These are phyloP conservation scores for Syrmaticus mikado DNA, from an alignment of 2,113 vertebrate genomes.

Conservation along the genomic window DNA sequence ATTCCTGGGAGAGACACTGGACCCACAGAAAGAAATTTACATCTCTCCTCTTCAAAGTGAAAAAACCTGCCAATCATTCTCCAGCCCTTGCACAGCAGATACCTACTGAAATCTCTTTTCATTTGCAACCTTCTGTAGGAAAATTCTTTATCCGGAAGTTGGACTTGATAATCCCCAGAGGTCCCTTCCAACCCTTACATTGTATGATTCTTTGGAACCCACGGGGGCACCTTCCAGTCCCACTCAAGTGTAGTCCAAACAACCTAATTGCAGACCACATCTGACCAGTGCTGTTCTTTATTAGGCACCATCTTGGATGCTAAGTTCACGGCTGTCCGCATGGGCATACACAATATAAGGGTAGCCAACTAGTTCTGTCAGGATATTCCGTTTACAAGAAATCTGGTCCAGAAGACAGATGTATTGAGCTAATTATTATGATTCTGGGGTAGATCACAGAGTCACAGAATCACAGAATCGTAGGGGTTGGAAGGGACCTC, in stretches of 20 bases:
- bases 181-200: no score
- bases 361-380: neutral
- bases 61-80: neutral
- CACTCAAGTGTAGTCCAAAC: neutral
- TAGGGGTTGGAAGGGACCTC: no score
- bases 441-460: neutral
- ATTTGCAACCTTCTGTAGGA: no score
- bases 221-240: neutral
- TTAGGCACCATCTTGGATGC: neutral
- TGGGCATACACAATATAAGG: neutral
- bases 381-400: neutral
- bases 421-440: fast-evolving
- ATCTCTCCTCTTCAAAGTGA: neutral
- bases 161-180: no score
- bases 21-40: neutral
- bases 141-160: no score
- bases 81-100: neutral
- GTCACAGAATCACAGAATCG: no score
- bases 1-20: neutral
- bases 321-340: neutral
- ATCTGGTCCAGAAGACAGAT: neutral
- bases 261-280: neutral
- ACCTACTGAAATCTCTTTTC: neutral
- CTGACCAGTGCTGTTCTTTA: neutral
- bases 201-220: no score